Conservation (phyloP, 2,888 invertebrate genomes). For the Caenorhabditis afra region DNA sequence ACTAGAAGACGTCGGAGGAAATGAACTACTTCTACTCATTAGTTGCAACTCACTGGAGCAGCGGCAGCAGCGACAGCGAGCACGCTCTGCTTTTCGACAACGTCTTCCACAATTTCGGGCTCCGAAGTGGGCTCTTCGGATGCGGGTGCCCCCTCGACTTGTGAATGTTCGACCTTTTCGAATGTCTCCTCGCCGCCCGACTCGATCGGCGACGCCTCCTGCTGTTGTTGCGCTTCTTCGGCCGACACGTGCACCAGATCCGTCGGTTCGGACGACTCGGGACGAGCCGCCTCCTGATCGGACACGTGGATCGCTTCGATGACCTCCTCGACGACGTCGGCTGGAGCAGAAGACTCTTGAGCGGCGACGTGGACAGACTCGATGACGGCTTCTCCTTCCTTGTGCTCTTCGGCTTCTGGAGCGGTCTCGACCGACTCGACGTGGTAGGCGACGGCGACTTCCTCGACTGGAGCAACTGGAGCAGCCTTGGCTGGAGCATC, state of each 20-base stretch:
- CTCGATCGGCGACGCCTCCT: conserved; percentile 9
- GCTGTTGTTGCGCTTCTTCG: conserved; percentile 26
- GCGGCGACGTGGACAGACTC: conserved; percentile 1
- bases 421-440: conserved; percentile 39
- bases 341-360: conserved; percentile 2
- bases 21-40: conserved; percentile 19
- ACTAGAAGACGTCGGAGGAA: neutral
- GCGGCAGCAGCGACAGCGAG: conserved; percentile 36
- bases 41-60: conserved; percentile 39
- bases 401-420: conserved; percentile 23
- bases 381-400: conserved; percentile 1
- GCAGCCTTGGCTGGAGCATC: neutral
- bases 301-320: conserved; percentile 3
- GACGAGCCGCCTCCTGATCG: neutral
- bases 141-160: conserved; percentile 45
- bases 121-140: conserved; percentile 49
- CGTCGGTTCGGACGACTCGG: neutral
- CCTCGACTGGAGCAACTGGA: conserved; percentile 19
- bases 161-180: conserved; percentile 58
- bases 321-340: conserved; percentile 8
- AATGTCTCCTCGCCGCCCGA: conserved; percentile 45
- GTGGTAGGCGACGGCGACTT: conserved; percentile 39
- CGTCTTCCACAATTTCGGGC: conserved; percentile 58
- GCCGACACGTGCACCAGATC: conserved; percentile 31
- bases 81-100: conserved; percentile 30